Conservation (phyloP, 2,113 vertebrate species). For the Pollimyrus isidori region DNA sequence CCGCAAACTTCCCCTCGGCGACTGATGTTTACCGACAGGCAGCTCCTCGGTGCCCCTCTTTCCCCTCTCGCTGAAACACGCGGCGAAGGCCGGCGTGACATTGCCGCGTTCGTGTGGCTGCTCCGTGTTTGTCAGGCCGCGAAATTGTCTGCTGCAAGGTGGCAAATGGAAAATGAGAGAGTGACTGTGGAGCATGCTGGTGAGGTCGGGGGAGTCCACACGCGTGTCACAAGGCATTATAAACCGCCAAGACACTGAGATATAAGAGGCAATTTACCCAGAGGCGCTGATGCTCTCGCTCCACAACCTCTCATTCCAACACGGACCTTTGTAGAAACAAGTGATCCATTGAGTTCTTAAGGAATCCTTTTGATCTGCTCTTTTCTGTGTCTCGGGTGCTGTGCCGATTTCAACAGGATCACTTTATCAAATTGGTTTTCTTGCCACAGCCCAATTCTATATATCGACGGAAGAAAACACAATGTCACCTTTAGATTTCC, state of each 20-base stretch:
- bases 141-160: not conserved
- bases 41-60: not conserved
- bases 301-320: not conserved
- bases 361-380: not conserved
- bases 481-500: not conserved
- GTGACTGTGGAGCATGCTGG: not conserved
- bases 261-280: not conserved
- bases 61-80: not conserved
- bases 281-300: not conserved
- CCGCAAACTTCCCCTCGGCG: constrained; percentile 19
- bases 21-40: constrained; percentile 35
- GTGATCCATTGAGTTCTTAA: not conserved
- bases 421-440: not conserved
- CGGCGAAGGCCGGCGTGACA: not conserved
- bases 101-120: not conserved
- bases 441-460: not conserved
- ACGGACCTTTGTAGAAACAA: not conserved
- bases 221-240: not conserved
- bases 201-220: not conserved
- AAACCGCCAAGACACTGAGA: not conserved
- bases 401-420: not conserved
- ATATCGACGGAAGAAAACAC: not conserved
- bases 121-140: not conserved
- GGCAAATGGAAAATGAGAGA: not conserved
- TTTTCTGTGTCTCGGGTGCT: not conserved